phyloP scores from a whole-genome alignment of 2,113 vertebrate genomes.

The Syngnathus floridae region DNA sequence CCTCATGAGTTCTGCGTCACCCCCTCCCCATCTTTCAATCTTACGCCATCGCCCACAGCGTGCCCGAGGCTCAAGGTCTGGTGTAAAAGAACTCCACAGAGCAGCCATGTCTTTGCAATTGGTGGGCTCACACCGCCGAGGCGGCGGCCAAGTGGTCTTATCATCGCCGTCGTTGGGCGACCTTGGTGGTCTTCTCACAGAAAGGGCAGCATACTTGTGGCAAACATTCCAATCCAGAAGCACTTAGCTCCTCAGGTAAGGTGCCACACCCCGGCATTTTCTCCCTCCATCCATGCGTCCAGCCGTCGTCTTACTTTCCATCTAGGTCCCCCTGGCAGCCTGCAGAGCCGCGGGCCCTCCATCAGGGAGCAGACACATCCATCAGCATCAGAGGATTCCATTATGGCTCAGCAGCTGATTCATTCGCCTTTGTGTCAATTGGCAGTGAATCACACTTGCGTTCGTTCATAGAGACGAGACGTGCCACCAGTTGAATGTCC shows the following conservation, averaged over 20 bases:
- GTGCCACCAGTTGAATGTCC: neutral
- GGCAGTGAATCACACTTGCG: neutral
- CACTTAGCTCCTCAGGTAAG: neutral
- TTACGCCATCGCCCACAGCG: constrained; percentile 15
- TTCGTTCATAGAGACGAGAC: neutral
- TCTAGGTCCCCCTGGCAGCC: neutral
- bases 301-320: neutral
- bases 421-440: neutral
- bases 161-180: constrained; percentile 31
- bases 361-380: constrained; percentile 6
- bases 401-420: constrained; percentile 7
- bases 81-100: constrained; percentile 48
- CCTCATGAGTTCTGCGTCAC: constrained; percentile 16
- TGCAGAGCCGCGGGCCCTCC: neutral
- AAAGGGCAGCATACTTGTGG: neutral
- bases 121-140: constrained; percentile 42
- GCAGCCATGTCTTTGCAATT: constrained; percentile 42
- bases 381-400: neutral
- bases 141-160: constrained; percentile 41
- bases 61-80: constrained; percentile 50
- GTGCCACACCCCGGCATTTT: neutral
- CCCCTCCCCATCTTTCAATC: constrained; percentile 20
- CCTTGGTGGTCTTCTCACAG: constrained; percentile 34
- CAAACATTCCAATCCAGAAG: neutral
- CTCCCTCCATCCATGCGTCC: neutral